These are phyloP conservation scores for Tetanocera ferruginea DNA, from an alignment of 2,888 invertebrate genomes.

Conservation along the genomic window DNA sequence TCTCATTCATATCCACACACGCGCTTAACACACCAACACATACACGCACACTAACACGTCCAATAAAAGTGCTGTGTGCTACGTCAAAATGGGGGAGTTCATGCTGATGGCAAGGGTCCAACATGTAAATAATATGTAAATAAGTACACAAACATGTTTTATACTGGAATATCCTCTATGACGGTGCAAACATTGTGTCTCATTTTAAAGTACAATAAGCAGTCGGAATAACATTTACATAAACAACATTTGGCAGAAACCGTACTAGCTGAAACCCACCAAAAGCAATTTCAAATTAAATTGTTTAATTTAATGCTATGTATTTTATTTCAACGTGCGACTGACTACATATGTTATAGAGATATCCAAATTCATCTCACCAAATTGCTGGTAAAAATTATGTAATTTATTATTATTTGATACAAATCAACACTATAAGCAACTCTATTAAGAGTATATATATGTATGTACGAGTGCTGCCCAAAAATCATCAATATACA, in stretches of 20 bases:
- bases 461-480: no score
- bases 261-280: neutral
- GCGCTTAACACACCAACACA: neutral
- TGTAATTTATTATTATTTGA: no score
- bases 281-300: neutral
- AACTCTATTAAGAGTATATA: no score
- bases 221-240: neutral
- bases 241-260: neutral
- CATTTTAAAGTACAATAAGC: slow-evolving; percentile 12
- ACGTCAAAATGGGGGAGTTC: neutral
- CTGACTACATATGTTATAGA: no score
- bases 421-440: no score
- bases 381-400: no score
- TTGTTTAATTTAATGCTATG: neutral
- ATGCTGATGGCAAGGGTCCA: neutral
- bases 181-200: slow-evolving; percentile 22
- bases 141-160: slow-evolving; percentile 13
- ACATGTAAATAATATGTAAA: slow-evolving; percentile 38
- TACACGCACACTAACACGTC: neutral
- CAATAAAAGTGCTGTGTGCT: neutral
- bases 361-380: no score
- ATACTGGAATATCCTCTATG: slow-evolving; percentile 5
- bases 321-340: no score
- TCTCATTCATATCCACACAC: neutral
- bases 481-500: no score